Evolutionary conservation across 2,113 vertebrate species (phyloP), one percentile per base, ranked within the genome.

Genomic region (Epinephelus lanceolatus): DNA sequence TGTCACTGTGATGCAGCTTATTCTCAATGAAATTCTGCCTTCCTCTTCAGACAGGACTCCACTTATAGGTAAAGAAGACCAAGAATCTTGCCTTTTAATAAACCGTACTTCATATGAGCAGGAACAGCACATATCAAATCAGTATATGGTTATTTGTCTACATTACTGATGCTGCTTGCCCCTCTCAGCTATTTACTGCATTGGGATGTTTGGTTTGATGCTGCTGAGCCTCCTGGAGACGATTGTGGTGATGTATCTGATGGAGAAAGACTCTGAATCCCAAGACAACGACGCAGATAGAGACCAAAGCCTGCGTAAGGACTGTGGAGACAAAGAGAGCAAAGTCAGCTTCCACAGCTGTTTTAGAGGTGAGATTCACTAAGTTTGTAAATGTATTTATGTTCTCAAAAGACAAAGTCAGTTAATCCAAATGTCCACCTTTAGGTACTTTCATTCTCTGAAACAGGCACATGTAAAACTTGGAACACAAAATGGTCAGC

Each of bases 201-300:
- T 91, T 19, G 95, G 94, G 25, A 92, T 94, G 51, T 96, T 96
- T 91, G 66, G 84, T 53, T 70, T 96, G 56, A 96, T 96, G 95
- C 78, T 96, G 88, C 85, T 95, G 72, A 95, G 95, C 51, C 93
- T 94, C 21, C 51, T 96, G 21, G 96, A 96, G 85, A 94, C 94
- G 4, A 91, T 95, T 33, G 12, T 96, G 37, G 76, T 95, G n/a
- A 45, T 93, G 86, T 33, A 95, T 78, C 89, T 95, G 80, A 80
- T 90, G 6, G 78, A 60, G 5, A 92, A 76, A 67, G 93, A 93
- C 76, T 57, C 37, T 5, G 60, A 12, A 21, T 47, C 40, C 3
- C 42, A 25, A 23, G 65, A 85, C 2, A 45, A 13, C 0, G 25
- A 78, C 23, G 4, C 9, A 11, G 40, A 76, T 2, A 1, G 1